phyloP scores from a whole-genome alignment of 2,888 invertebrate genomes.

The Rhagonycha lutea region DNA sequence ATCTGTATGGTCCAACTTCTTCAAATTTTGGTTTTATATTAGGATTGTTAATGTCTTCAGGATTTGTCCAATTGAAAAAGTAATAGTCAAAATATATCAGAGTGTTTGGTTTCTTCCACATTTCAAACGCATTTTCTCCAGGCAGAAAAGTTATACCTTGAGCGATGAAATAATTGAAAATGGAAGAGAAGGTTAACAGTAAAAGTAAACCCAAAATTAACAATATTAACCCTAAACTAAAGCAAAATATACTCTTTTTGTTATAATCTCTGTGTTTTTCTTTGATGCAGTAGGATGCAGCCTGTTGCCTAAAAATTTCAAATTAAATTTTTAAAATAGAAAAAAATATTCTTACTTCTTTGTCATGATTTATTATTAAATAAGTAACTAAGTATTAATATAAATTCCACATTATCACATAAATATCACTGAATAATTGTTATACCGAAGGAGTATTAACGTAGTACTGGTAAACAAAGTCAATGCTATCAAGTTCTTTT shows the following conservation, averaged over 20 bases:
- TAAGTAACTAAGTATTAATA: background rate
- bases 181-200: background rate
- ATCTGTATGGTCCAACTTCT: slow-evolving; percentile 68
- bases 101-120: background rate
- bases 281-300: background rate
- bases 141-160: background rate
- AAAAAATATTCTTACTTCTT: background rate
- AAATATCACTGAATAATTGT: background rate
- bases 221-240: background rate
- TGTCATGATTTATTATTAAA: background rate
- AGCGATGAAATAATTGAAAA: background rate
- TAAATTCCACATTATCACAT: background rate
- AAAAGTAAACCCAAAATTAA: background rate
- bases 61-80: slow-evolving; percentile 52
- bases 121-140: background rate
- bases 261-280: background rate
- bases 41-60: slow-evolving; percentile 59
- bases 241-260: background rate
- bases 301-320: background rate
- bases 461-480: no score
- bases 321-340: background rate
- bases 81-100: slow-evolving; percentile 37
- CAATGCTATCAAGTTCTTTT: no score
- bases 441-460: background rate
- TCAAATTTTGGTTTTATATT: slow-evolving; percentile 62